These are phyloP conservation scores for Psammodynastes pulverulentus DNA, from an alignment of 2,113 vertebrate genomes.

Conservation along the genomic window DNA sequence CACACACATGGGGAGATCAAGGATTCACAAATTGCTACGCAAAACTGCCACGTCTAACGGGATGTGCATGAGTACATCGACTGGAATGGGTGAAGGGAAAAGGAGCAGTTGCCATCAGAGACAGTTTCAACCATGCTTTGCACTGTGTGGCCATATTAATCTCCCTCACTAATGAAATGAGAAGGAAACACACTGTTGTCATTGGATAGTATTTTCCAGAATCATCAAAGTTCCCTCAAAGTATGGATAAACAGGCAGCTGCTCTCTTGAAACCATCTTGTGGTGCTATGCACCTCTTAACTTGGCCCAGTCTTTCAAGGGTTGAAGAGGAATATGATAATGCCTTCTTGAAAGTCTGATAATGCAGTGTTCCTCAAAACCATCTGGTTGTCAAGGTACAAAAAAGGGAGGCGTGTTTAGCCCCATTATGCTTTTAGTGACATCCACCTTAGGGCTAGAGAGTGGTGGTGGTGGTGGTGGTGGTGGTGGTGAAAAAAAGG, in stretches of 20 bases:
- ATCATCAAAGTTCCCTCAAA: fast-evolving
- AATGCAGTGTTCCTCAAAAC: constrained; percentile 24
- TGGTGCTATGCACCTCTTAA: constrained; percentile 43
- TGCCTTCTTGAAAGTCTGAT: constrained; percentile 10
- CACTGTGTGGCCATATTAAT: fast-evolving
- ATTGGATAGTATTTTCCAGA: constrained; percentile 49
- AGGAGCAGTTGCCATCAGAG: constrained; percentile 41
- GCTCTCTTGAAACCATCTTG: constrained; percentile 12
- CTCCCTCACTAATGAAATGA: neutral
- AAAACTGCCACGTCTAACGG: constrained; percentile 78
- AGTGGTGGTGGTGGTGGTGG: neutral
- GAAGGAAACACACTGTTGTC: neutral
- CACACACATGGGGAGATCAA: constrained; percentile 50
- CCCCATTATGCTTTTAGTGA: constrained; percentile 6
- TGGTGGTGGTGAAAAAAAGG: too few species aligned
- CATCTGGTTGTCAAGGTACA: constrained; percentile 31
- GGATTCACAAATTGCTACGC: constrained; percentile 74
- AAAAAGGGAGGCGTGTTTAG: constrained; percentile 17
- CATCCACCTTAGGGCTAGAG: constrained; percentile 5
- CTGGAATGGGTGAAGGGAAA: constrained; percentile 32
- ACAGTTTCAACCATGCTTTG: constrained; percentile 51
- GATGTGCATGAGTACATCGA: constrained; percentile 74
- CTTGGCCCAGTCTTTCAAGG: neutral
- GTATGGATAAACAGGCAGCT: neutral
- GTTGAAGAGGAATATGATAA: constrained; percentile 12